A percentile compares a stretch with the other conserved stretches of the same genome.
These are phyloP conservation scores for Poeciliopsis paucimaculata DNA, from an alignment of 2,797 vertebrate species.

Conservation along the genomic window DNA sequence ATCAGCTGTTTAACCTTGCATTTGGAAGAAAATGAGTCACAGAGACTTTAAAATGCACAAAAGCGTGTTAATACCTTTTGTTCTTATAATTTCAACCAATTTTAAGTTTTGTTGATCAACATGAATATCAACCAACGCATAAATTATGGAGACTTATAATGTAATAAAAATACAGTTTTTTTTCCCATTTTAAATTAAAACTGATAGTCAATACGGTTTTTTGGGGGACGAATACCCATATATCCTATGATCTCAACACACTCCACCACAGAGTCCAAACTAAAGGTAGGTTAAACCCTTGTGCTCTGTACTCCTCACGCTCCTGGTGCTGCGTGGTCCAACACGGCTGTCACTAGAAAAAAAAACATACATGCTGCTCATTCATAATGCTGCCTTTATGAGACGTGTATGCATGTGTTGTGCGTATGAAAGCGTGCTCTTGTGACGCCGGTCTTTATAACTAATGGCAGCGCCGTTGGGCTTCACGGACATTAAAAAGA, in stretches of 20 bases:
- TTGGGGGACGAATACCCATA: not conserved
- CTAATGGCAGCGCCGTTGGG: constrained; percentile 71
- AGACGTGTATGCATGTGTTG: constrained; percentile 50
- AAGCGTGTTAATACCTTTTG: not conserved
- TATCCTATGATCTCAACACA: not conserved
- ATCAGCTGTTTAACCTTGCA: too few relatives aligned
- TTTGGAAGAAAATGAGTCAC: not conserved
- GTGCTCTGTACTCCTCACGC: constrained; percentile 30
- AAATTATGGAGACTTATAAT: not conserved
- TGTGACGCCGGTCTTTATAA: constrained; percentile 70
- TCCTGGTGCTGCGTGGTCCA: constrained; percentile 29
- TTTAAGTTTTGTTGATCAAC: not conserved
- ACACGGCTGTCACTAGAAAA: constrained; percentile 43
- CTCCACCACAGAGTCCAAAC: constrained; percentile 25
- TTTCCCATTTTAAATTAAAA: not conserved
- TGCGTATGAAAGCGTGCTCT: constrained; percentile 71
- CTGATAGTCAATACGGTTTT: not conserved
- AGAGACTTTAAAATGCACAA: not conserved
- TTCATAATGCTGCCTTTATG: constrained; percentile 75
- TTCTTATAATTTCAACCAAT: not conserved
- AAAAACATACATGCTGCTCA: constrained; percentile 48
- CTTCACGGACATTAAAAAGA: constrained; percentile 80
- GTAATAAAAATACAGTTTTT: not conserved
- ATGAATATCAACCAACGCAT: not conserved
- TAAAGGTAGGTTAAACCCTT: constrained; percentile 20